These are phyloP conservation scores for Festucalex cinctus DNA, from an alignment of 2,113 vertebrate species.

Conservation along the genomic window DNA sequence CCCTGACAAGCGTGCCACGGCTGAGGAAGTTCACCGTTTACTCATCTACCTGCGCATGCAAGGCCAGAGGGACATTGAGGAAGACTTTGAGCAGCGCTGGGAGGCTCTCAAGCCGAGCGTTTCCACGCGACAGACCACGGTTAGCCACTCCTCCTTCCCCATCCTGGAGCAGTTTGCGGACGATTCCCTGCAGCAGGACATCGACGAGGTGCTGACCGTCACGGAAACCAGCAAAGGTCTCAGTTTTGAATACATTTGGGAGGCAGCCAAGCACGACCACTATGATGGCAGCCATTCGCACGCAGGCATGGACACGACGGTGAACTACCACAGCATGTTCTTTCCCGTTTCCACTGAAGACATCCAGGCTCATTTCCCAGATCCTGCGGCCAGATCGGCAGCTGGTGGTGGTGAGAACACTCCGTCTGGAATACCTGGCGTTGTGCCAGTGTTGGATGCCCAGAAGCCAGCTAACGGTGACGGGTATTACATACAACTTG, in stretches of 20 bases:
- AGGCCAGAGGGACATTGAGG: slow-evolving; percentile 86
- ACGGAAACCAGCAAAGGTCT: slow-evolving; percentile 95
- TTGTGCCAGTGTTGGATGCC: slow-evolving; percentile 88
- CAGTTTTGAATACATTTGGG: slow-evolving; percentile 97
- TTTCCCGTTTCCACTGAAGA: slow-evolving; percentile 85
- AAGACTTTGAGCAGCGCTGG: slow-evolving; percentile 95
- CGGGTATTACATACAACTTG: slow-evolving; percentile 93
- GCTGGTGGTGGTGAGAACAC: slow-evolving; percentile 65
- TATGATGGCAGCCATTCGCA: slow-evolving; percentile 78
- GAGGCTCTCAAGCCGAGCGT: slow-evolving; percentile 86
- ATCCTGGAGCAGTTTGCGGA: slow-evolving; percentile 89
- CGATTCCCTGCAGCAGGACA: slow-evolving; percentile 83
- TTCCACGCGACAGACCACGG: slow-evolving; percentile 73
- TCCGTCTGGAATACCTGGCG: slow-evolving; percentile 73
- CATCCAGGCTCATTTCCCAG: slow-evolving; percentile 78
- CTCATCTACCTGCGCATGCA: slow-evolving; percentile 93
- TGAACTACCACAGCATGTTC: slow-evolving; percentile 91
- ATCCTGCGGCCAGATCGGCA: slow-evolving; percentile 50
- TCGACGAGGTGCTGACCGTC: slow-evolving; percentile 93
- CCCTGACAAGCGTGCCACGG: slow-evolving; percentile 86
- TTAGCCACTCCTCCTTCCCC: slow-evolving; percentile 85
- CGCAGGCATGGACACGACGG: slow-evolving; percentile 74
- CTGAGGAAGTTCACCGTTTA: slow-evolving; percentile 91
- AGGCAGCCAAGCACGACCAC: slow-evolving; percentile 91
- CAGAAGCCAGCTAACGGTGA: slow-evolving; percentile 86